Base-by-base conservation (phyloP, 2,113 vertebrate species). In the Scopus umbretta region DNA sequence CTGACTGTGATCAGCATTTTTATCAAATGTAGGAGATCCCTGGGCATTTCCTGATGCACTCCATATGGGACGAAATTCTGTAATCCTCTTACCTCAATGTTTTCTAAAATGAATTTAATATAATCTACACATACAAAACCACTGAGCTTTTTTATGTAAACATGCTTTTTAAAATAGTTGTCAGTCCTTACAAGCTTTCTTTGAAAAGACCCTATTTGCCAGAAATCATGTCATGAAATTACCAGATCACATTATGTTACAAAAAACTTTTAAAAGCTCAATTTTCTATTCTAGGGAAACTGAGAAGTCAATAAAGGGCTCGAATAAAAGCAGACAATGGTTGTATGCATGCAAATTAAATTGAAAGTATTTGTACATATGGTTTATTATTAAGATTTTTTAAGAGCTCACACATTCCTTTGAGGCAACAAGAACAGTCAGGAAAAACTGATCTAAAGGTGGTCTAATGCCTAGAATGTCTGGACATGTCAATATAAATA, bases 1-100 rank as follows among this genome's bases (percentile, higher is more conserved):
- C 70, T 96, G 95, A 78, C 79, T 92, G 74, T 53, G 85, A 97
- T 94, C 72, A 97, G 87, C 82, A 95, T 84, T 97, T 97, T 95
- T 83, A 95, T 78, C 58, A 87, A 91, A 88, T 32, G 55, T 68
- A 88, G 65, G 50, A 80, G 50, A 80, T 96, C 95, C 73, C 52
- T 89, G 55, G 59, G 67, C 61, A 93, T 90, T 96, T 94, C 32
- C 7, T 72, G 58, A 89, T 73, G 66, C n/a, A 73, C 67, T 86
- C 71, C 15, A 75, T 23, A 72, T 36, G 49, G 70, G 66, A 90
- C 90, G 80, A 94, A 95, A 96, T 53, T 52, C 74, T 12, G 13
- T 56, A 74, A 80, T 65, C 94, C 80, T 88, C 74, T 97, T 95
- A 96, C 66, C 73, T 91, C 86, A 45, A 42, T 19, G 58, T 40